phyloP scores from a whole-genome alignment of 1,140 invertebrate species.

The Andrena cerasifolii region DNA sequence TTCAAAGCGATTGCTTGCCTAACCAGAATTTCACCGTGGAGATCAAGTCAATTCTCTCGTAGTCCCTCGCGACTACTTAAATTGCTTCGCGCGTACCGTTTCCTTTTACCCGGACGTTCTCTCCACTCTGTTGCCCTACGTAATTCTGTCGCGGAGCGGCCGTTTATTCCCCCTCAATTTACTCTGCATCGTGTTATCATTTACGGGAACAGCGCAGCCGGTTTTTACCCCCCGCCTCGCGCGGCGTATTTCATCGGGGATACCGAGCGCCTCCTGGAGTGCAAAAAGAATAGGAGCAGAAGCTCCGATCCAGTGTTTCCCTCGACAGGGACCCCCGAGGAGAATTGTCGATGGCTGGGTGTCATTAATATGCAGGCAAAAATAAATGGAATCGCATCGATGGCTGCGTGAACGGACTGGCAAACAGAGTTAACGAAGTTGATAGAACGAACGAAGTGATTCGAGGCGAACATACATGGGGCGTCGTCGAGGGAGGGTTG shows the following conservation, averaged over 20 bases:
- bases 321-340: not conserved
- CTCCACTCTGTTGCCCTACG: not conserved
- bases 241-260: not conserved
- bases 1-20: not conserved
- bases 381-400: conserved; percentile 1
- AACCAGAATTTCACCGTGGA: not conserved
- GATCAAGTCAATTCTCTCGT: not conserved
- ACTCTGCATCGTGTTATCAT: not conserved
- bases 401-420: not conserved
- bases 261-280: not conserved
- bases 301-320: not conserved
- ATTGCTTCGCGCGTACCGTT: not conserved
- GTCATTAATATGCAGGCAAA: conserved; percentile 2
- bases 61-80: conserved; percentile 1
- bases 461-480: not conserved
- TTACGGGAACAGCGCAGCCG: not conserved
- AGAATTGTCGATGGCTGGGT: not conserved
- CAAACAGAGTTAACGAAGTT: conserved; percentile 12
- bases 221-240: too few species aligned
- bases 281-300: not conserved
- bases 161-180: conserved; percentile 1
- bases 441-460: conserved; percentile 3
- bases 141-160: not conserved
- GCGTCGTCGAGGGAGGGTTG: not conserved
- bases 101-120: not conserved